phyloP scores from a whole-genome alignment of 1,140 invertebrate species.

The Cataglyphis hispanica region DNA sequence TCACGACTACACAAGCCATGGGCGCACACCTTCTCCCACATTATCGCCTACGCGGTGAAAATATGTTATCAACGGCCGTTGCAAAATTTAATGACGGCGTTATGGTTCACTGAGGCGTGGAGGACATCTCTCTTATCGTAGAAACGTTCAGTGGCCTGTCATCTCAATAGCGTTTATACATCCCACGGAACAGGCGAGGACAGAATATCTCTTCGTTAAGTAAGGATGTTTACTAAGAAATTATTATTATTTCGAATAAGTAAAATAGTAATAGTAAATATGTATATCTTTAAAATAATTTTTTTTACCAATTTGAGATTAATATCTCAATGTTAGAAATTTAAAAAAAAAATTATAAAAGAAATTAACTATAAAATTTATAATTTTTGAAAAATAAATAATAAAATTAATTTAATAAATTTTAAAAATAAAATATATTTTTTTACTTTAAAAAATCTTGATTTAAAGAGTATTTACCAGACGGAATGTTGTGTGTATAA shows the following conservation, averaged over 20 bases:
- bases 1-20: constrained; percentile 61
- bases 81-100: constrained; percentile 65
- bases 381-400: neutral
- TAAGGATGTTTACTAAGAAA: neutral
- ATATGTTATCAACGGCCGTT: constrained; percentile 72
- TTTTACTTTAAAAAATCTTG: neutral
- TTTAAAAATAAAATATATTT: neutral
- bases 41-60: constrained; percentile 74
- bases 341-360: neutral
- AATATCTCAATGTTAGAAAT: neutral
- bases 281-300: neutral
- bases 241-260: neutral
- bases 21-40: constrained; percentile 45
- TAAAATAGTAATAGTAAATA: neutral
- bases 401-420: neutral
- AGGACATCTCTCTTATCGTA: constrained; percentile 52
- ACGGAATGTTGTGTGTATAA: neutral
- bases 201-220: constrained; percentile 5
- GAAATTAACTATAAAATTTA: neutral
- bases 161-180: constrained; percentile 25
- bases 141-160: constrained; percentile 61
- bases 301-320: neutral
- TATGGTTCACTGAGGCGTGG: constrained; percentile 49
- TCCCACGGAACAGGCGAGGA: constrained; percentile 35
- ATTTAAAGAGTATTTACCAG: neutral